Evolutionary conservation across 2,113 vertebrate genomes (phyloP), one percentile per base, ranked within the genome.

Genomic region (Gobius niger): DNA sequence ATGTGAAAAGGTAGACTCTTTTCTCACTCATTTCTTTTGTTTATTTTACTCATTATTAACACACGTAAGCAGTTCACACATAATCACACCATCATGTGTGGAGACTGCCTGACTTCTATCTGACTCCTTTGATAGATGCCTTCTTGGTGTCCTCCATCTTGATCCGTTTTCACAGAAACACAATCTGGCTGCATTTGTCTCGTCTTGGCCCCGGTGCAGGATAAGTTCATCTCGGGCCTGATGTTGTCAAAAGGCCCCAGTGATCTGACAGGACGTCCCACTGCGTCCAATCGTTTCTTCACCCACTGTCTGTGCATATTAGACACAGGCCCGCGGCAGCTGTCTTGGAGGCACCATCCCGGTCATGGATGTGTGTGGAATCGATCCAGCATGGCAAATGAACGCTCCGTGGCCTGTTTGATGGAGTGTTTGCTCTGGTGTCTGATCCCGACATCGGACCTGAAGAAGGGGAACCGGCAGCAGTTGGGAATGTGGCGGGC

Each of bases 211-310:
- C 14, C 50, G 42, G 75, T 66, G 72, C 72, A 82, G 71, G 65
- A 11, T 0, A 63, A 76, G 72, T 78, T 85, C 83, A 77, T 82
- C 73, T 34, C 69, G 59, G 34, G 80, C 68, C 47, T 57, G 49
- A 78, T 74, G 63, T 70, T 62, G 65, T 68, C 63, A 47, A 12
- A 63, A 34, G 63, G 63, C 72, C 8, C 42, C 50, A 13, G 16
- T 63, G 78, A 72, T 61, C 65, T 67, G 16, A 80, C 68, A 62
- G 54, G 73, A 78, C 74, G 70, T 63, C 70, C 73, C 72, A 74
- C 82, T 89, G 89, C 79, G 5, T 85, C 87, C 67, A 88, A 87
- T 88, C 76, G 66, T 84, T 89, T 88, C 83, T 85, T 80, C 86
- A 82, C 82, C 81, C 81, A 16, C 82, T 76, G 82, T 86, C 89